phyloP scores from a whole-genome alignment of 2,797 vertebrate genomes.

The Babyrousa celebensis region DNA sequence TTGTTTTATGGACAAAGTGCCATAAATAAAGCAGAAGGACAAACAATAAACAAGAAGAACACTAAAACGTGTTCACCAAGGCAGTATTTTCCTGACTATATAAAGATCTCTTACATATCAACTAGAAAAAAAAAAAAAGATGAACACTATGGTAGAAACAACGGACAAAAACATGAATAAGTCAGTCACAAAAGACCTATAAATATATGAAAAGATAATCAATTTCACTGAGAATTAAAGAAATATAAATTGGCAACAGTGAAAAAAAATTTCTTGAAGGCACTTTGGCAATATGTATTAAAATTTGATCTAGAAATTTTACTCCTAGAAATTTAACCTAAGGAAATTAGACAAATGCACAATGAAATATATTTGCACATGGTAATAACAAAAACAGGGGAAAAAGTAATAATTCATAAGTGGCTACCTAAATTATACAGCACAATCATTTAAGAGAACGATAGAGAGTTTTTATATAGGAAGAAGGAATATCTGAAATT shows the following conservation, averaged over 20 bases:
- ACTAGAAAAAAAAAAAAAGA: background rate
- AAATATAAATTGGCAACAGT: background rate
- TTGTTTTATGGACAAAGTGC: background rate
- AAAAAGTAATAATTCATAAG: background rate
- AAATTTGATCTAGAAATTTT: constrained; percentile 7
- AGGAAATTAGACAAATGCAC: constrained; percentile 5
- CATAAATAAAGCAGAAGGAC: background rate
- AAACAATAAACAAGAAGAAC: background rate
- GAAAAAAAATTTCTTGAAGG: constrained; percentile 3
- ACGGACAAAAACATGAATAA: background rate
- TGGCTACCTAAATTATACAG: background rate
- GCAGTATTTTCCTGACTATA: background rate
- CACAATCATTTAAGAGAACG: background rate
- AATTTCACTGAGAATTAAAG: background rate
- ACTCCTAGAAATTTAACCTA: constrained; percentile 27
- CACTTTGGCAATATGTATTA: background rate
- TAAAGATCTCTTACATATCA: background rate
- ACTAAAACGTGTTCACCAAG: background rate
- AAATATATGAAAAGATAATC: background rate
- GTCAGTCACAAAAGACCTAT: background rate
- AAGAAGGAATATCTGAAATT: background rate
- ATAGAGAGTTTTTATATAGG: background rate
- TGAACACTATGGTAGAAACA: background rate
- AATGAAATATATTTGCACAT: background rate
- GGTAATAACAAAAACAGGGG: background rate